Percentiles rank a stretch among this genome's conserved stretches.
Evolutionary conservation across 2,888 invertebrate species (phyloP).

Genomic region (Mystacides longicornis): DNA sequence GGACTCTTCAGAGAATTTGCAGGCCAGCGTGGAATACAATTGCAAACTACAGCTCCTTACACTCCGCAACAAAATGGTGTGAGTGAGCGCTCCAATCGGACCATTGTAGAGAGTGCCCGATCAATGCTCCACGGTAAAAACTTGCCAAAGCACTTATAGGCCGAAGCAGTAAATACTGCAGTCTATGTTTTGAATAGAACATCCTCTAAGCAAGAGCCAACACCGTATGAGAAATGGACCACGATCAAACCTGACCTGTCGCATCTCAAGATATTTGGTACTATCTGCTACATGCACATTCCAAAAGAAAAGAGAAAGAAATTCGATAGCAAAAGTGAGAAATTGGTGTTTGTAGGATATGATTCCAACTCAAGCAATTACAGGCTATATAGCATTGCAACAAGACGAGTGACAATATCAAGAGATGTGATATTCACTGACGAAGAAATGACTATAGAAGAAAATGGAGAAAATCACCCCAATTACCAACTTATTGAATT

Average conservation of each 20-base stretch:
- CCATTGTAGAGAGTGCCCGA: neutral
- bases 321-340: slow-evolving; percentile 17
- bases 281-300: slow-evolving; percentile 17
- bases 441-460: no score
- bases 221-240: slow-evolving; percentile 25
- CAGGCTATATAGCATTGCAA: slow-evolving; percentile 24
- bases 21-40: neutral
- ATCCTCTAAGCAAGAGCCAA: slow-evolving; percentile 14
- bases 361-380: slow-evolving; percentile 24
- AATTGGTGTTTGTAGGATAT: slow-evolving; percentile 20
- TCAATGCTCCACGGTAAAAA: neutral
- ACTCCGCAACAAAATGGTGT: neutral
- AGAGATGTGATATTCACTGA: slow-evolving; percentile 27
- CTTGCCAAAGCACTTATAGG: slow-evolving; percentile 24
- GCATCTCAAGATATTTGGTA: slow-evolving; percentile 26
- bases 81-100: neutral
- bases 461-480: no score
- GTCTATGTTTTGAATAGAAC: slow-evolving; percentile 29
- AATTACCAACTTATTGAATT: no score
- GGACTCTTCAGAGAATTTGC: neutral
- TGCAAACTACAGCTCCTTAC: neutral
- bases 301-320: slow-evolving; percentile 18
- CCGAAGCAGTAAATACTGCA: slow-evolving; percentile 28
- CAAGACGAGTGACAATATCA: slow-evolving; percentile 26
- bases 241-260: slow-evolving; percentile 22